Conservation (phyloP, 53 echinoderm and acorn worm species). For the Stichopus horrens region DNA sequence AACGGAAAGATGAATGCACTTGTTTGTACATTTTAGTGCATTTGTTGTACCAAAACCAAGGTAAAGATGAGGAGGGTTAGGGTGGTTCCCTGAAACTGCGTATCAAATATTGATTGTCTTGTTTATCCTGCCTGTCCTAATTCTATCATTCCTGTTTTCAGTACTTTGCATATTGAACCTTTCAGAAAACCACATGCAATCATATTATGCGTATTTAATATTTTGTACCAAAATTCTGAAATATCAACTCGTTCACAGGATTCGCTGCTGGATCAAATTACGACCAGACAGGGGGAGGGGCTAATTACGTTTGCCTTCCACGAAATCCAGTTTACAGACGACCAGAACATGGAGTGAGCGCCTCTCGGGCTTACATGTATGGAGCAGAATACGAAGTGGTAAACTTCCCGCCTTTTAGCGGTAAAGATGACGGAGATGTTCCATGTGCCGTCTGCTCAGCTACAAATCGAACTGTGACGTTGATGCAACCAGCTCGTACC, state of each 20-base stretch:
- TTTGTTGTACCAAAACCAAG: too few species aligned
- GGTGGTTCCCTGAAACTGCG: too few species aligned
- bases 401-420: conserved; percentile 22
- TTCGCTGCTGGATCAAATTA: conserved; percentile 16
- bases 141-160: too few species aligned
- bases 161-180: too few species aligned
- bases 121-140: too few species aligned
- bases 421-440: conserved; percentile 33
- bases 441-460: conserved; percentile 50
- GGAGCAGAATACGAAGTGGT: conserved; percentile 47
- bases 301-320: conserved; percentile 47
- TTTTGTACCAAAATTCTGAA: too few species aligned
- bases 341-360: conserved; percentile 4
- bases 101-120: too few species aligned
- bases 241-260: background rate
- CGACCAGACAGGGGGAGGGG: conserved; percentile 32
- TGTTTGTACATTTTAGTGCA: too few species aligned
- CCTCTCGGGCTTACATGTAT: conserved; percentile 34
- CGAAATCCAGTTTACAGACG: conserved; percentile 19
- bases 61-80: too few species aligned
- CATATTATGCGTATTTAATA: too few species aligned
- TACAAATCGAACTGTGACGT: background rate
- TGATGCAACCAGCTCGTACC: conserved; percentile 46
- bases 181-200: too few species aligned
- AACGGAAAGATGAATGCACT: too few species aligned